phyloP scores from a whole-genome alignment of 2,888 invertebrate genomes.

The Congeria kusceri region DNA sequence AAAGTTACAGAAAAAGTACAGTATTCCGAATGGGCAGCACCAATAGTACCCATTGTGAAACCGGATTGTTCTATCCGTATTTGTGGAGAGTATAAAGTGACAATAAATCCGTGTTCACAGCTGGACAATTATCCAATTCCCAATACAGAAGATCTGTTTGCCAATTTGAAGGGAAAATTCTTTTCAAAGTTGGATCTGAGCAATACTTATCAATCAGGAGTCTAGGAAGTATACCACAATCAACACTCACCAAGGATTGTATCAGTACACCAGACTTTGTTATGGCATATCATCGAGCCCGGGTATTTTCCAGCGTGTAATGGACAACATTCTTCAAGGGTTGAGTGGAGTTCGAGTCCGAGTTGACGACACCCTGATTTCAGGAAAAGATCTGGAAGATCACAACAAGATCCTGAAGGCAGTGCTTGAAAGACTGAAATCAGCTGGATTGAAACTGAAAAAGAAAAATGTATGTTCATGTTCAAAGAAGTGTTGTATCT shows the following conservation, averaged over 20 bases:
- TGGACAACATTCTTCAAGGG: background rate
- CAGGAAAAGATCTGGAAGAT: background rate
- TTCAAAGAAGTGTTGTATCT: background rate
- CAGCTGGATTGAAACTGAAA: too few relatives aligned
- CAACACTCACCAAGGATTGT: too few relatives aligned
- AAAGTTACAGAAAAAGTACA: too few relatives aligned
- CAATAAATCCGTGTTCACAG: background rate
- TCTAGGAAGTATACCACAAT: too few relatives aligned
- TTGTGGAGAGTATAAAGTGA: background rate
- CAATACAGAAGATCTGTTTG: background rate
- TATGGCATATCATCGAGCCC: too few relatives aligned
- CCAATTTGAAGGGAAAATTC: background rate
- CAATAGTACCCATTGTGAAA: background rate
- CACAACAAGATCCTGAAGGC: background rate
- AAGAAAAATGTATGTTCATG: background rate
- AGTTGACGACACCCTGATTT: too few relatives aligned
- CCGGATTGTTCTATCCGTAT: background rate
- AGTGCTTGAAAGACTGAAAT: background rate
- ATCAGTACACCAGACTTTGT: too few relatives aligned
- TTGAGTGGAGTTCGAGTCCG: background rate
- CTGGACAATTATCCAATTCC: background rate
- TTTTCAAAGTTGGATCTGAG: background rate
- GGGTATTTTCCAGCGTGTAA: background rate
- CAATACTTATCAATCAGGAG: too few relatives aligned
- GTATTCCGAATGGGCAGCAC: background rate